phyloP scores from a whole-genome alignment of 2,888 invertebrate genomes.

The Athrips mouffetella region DNA sequence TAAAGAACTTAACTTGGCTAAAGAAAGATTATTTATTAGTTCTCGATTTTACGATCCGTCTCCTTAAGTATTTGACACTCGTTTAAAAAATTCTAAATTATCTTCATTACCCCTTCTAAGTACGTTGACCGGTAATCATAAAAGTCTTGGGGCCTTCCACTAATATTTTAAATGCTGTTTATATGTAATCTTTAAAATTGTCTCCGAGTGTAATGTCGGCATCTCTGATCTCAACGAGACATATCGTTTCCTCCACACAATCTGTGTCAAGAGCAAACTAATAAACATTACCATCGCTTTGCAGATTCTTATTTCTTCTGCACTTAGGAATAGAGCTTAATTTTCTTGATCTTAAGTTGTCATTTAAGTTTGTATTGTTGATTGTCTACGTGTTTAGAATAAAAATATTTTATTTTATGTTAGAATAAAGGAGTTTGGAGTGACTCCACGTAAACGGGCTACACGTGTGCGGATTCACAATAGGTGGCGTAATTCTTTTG shows the following conservation, averaged over 20 bases:
- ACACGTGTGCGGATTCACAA: constrained; percentile 45
- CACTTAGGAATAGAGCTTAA: constrained; percentile 27
- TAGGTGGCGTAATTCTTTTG: constrained; percentile 24
- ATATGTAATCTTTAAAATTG: background rate
- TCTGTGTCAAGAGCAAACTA: constrained; percentile 61
- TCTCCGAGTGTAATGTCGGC: constrained; percentile 23
- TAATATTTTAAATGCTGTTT: background rate
- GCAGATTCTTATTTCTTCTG: constrained; percentile 24
- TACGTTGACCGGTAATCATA: too few species aligned
- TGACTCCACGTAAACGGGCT: constrained; percentile 60
- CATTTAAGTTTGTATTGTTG: constrained; percentile 13
- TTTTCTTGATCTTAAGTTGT: constrained; percentile 22
- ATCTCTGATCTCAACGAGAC: constrained; percentile 42
- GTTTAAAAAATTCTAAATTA: too few species aligned
- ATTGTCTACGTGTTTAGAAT: constrained; percentile 44
- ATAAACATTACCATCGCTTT: constrained; percentile 16
- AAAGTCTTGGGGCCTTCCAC: too few species aligned
- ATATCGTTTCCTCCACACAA: constrained; percentile 53
- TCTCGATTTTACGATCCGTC: too few species aligned
- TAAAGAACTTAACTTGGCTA: too few species aligned
- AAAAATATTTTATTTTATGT: constrained; percentile 32
- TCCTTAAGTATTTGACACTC: too few species aligned
- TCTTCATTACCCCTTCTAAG: too few species aligned
- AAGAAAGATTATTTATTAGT: too few species aligned
- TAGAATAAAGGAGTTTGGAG: constrained; percentile 40